A percentile compares a stretch with the other conserved stretches of the same genome.
Evolutionary conservation across 2,888 invertebrate genomes (phyloP).

Genomic region (Lepidochrysops patricia): DNA sequence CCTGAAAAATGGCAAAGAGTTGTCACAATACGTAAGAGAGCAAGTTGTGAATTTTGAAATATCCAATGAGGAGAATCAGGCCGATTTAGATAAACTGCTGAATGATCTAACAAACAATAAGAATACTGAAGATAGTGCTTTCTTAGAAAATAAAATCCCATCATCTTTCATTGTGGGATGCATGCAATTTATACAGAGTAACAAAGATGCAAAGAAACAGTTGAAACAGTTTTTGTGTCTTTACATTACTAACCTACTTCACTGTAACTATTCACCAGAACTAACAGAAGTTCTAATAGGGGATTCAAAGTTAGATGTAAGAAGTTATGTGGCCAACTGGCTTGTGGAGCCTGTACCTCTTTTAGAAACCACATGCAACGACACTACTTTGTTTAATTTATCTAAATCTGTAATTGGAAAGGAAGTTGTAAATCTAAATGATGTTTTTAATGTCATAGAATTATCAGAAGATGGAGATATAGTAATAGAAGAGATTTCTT

Average conservation of each 20-base stretch:
- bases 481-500: conserved; percentile 32
- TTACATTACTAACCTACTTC: conserved; percentile 72
- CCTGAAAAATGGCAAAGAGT: conserved; percentile 42
- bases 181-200: conserved; percentile 46
- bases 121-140: conserved; percentile 43
- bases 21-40: conserved; percentile 46
- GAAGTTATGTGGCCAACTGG: conserved; percentile 72
- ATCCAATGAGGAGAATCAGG: conserved; percentile 42
- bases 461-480: conserved; percentile 35
- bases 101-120: conserved; percentile 53
- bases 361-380: conserved; percentile 43
- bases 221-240: conserved; percentile 56
- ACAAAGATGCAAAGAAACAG: conserved; percentile 48
- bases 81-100: conserved; percentile 48
- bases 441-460: conserved; percentile 47
- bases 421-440: conserved; percentile 37
- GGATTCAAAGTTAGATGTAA: conserved; percentile 58
- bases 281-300: conserved; percentile 63
- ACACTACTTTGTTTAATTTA: conserved; percentile 45
- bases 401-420: conserved; percentile 55
- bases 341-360: conserved; percentile 39
- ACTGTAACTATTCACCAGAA: conserved; percentile 72
- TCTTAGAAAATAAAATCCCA: conserved; percentile 55
- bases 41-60: conserved; percentile 55
- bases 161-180: conserved; percentile 61